Conservation (phyloP, 2,113 vertebrate genomes). For the Neoarius graeffei region DNA sequence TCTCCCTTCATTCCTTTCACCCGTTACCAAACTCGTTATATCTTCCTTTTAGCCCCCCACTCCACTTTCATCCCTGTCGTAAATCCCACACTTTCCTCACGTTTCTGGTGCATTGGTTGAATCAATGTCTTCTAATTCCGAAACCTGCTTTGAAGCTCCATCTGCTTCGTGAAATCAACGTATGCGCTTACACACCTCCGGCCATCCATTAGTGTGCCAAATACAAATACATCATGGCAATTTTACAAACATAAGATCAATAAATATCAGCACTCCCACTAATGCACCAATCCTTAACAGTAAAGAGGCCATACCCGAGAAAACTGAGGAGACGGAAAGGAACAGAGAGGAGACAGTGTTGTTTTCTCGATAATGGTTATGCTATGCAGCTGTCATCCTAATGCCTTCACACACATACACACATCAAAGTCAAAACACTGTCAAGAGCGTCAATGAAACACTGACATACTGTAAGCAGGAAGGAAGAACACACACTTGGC, state of each 20-base stretch:
- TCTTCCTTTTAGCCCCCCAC: background rate
- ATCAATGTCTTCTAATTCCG: background rate
- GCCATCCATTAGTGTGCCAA: background rate
- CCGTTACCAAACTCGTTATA: background rate
- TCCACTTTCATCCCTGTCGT: background rate
- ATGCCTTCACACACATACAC: background rate
- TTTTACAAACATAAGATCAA: conserved; percentile 11
- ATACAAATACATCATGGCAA: conserved; percentile 7
- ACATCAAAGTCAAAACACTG: background rate
- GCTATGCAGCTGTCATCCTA: background rate
- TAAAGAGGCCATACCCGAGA: background rate
- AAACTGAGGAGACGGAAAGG: background rate
- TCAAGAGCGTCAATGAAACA: background rate
- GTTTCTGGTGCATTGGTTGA: background rate
- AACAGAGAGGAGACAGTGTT: background rate
- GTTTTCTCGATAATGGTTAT: background rate
- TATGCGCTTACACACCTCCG: conserved; percentile 6
- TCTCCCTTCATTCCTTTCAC: background rate
- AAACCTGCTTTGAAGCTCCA: background rate
- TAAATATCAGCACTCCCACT: background rate
- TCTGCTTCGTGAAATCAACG: background rate
- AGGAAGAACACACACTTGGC: background rate
- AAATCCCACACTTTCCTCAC: background rate
- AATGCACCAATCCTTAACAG: background rate
- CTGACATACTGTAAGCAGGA: background rate